Conservation (phyloP, 2,888 invertebrate genomes). For the Nebria brevicollis region DNA sequence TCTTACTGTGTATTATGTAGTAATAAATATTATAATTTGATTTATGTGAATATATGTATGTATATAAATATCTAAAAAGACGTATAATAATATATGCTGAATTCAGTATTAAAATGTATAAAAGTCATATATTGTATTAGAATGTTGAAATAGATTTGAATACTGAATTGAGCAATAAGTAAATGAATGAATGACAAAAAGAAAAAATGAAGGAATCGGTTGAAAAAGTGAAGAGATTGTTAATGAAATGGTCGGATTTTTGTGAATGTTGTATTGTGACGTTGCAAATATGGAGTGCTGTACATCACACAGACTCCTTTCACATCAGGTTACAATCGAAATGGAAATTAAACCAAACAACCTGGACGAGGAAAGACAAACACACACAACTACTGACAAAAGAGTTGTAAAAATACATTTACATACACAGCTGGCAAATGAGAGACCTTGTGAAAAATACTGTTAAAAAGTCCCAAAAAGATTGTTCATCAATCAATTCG, state of each 20-base stretch:
- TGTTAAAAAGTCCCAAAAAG: conserved; percentile 54
- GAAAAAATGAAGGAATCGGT: background rate
- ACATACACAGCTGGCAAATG: conserved; percentile 56
- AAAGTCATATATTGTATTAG: background rate
- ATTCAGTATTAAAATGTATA: conserved; percentile 7
- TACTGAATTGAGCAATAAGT: background rate
- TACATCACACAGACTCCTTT: conserved; percentile 45
- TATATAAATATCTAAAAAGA: conserved; percentile 28
- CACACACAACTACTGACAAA: conserved; percentile 62
- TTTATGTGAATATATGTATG: conserved; percentile 25
- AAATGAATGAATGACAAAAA: background rate
- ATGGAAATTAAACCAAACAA: conserved; percentile 53
- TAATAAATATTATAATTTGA: conserved; percentile 1
- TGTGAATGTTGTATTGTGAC: conserved; percentile 59
- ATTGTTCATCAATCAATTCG: conserved; percentile 28
- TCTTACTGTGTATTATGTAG: background rate
- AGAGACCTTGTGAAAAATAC: conserved; percentile 56
- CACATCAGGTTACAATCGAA: conserved; percentile 47
- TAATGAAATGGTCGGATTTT: conserved; percentile 45
- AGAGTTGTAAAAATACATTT: conserved; percentile 61
- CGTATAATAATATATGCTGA: conserved; percentile 23
- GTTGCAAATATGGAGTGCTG: conserved; percentile 53
- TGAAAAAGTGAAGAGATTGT: background rate
- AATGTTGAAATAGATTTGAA: background rate
- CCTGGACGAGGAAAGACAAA: conserved; percentile 58